Evolutionary conservation across 1,140 invertebrate genomes (phyloP).

Genomic region (Formica selysi): DNA sequence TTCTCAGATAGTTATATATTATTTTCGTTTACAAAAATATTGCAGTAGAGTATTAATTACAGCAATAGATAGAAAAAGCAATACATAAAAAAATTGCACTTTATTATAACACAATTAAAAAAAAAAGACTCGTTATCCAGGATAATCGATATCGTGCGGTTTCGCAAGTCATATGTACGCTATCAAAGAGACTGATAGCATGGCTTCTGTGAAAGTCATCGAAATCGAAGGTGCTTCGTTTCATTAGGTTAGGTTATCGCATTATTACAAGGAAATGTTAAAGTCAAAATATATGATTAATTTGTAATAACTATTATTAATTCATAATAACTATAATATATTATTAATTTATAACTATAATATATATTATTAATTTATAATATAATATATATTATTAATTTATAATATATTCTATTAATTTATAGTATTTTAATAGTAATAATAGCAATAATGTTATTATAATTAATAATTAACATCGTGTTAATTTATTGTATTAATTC

Average conservation of each 20-base stretch:
- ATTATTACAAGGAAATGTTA: not conserved
- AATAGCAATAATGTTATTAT: not conserved
- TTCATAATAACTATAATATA: not conserved
- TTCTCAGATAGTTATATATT: not conserved
- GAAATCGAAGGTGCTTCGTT: not conserved
- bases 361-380: not conserved
- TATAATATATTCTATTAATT: not conserved
- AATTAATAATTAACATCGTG: not conserved
- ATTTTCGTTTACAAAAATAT: not conserved
- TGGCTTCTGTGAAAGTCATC: constrained; percentile 44
- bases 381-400: not conserved
- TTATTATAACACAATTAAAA: constrained; percentile 23
- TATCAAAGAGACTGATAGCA: constrained; percentile 50
- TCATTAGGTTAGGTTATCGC: not conserved
- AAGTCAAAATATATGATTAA: not conserved
- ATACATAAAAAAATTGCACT: not conserved
- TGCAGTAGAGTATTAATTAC: not conserved
- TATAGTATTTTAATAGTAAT: not conserved
- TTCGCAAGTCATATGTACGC: not conserved
- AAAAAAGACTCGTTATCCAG: not conserved
- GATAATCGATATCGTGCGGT: constrained; percentile 2
- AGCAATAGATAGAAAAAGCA: not conserved
- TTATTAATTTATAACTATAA: too few species aligned
- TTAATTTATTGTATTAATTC: constrained; percentile 2
- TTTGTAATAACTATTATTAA: not conserved